A percentile compares a stretch with the other conserved stretches of the same genome.
Conservation (phyloP, 2,113 vertebrate genomes). For the Xyrauchen texanus region DNA sequence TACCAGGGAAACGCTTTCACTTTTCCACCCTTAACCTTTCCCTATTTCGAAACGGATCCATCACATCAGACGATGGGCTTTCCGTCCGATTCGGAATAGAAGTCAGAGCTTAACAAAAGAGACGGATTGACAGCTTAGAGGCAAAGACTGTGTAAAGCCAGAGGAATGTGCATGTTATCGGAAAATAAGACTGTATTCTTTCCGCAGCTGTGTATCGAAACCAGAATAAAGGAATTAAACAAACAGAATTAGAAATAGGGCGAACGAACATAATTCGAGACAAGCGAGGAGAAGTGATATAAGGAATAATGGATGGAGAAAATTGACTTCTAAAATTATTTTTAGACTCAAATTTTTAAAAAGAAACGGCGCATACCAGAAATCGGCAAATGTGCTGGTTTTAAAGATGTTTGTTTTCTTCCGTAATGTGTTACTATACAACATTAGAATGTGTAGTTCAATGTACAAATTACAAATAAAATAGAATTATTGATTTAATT, state of each 20-base stretch:
- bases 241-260: slow-evolving; percentile 80
- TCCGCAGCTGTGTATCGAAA: slow-evolving; percentile 70
- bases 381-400: background rate
- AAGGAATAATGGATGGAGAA: slow-evolving; percentile 78
- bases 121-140: slow-evolving; percentile 78
- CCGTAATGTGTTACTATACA: too few species aligned
- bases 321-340: slow-evolving; percentile 70
- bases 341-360: slow-evolving; percentile 63
- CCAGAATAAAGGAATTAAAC: slow-evolving; percentile 80
- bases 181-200: slow-evolving; percentile 80
- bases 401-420: too few species aligned
- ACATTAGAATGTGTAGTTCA: background rate
- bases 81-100: slow-evolving; percentile 71
- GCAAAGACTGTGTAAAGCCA: slow-evolving; percentile 78
- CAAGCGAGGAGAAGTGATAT: slow-evolving; percentile 65
- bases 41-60: slow-evolving; percentile 80
- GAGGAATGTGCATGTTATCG: slow-evolving; percentile 82
- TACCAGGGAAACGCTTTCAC: slow-evolving; percentile 71
- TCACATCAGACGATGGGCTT: slow-evolving; percentile 76
- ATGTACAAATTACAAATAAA: too few species aligned
- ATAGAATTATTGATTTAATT: too few species aligned
- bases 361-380: slow-evolving; percentile 51
- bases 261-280: slow-evolving; percentile 66
- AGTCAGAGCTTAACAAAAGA: slow-evolving; percentile 76
- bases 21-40: slow-evolving; percentile 64